phyloP scores from a whole-genome alignment of 2,113 vertebrate genomes.

The Cryptotis parvus region DNA sequence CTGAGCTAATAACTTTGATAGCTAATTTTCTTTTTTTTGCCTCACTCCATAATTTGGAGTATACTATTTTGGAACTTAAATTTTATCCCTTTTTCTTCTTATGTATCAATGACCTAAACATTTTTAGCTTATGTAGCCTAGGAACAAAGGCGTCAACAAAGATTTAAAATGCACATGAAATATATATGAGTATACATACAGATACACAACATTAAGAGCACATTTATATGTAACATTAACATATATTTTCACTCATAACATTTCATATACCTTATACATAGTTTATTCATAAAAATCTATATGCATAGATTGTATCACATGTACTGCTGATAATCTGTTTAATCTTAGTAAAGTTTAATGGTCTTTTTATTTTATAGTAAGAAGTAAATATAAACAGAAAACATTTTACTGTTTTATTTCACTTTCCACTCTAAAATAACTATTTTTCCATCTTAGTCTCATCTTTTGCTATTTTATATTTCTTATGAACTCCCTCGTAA shows the following conservation, averaged over 20 bases:
- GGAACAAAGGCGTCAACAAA: not conserved
- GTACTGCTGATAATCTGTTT: not conserved
- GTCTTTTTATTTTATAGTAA: not conserved
- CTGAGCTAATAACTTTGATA: not conserved
- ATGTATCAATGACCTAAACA: not conserved
- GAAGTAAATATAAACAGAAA: conserved; percentile 10
- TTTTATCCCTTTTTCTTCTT: not conserved
- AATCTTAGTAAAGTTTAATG: not conserved
- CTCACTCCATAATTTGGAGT: not conserved
- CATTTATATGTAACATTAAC: not conserved
- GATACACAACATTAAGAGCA: not conserved
- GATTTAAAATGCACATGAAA: not conserved
- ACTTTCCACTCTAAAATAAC: not conserved
- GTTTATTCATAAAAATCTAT: not conserved
- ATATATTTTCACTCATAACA: not conserved
- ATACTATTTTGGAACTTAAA: not conserved
- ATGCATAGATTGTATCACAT: not conserved
- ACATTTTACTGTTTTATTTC: not conserved
- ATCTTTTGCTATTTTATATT: not conserved
- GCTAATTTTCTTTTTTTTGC: not conserved
- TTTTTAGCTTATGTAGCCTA: not conserved
- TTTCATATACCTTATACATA: not conserved
- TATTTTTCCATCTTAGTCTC: not conserved
- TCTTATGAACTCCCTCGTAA: not conserved
- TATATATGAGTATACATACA: not conserved